Evolutionary conservation across 2,888 invertebrate genomes (phyloP).

Genomic region (Blera fallax): DNA sequence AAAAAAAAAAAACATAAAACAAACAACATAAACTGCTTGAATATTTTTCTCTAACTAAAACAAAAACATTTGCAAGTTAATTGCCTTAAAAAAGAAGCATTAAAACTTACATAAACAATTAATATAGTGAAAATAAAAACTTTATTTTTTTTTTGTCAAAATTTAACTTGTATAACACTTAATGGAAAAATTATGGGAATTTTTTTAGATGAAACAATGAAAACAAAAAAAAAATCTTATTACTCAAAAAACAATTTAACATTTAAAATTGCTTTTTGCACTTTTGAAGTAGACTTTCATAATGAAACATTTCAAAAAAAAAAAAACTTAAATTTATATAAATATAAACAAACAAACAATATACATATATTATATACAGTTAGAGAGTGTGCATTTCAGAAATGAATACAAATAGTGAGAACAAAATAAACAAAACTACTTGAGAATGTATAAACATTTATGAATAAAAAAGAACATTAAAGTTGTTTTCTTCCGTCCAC

Average conservation of each 20-base stretch:
- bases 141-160: constrained; percentile 2
- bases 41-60: constrained; percentile 29
- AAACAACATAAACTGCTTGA: constrained; percentile 56
- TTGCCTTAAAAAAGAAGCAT: constrained; percentile 31
- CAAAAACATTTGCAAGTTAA: constrained; percentile 35
- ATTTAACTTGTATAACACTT: constrained; percentile 44
- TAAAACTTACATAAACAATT: constrained; percentile 21
- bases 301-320: constrained; percentile 65
- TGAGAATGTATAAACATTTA: constrained; percentile 50
- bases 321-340: constrained; percentile 39
- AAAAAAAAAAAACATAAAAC: constrained; percentile 11
- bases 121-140: background rate
- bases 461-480: constrained; percentile 74
- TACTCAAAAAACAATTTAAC: constrained; percentile 46
- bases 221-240: constrained; percentile 23
- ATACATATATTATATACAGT: constrained; percentile 31
- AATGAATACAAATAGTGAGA: constrained; percentile 51
- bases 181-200: constrained; percentile 51
- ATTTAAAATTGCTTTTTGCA: constrained; percentile 71
- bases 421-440: constrained; percentile 17
- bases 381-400: constrained; percentile 60
- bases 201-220: constrained; percentile 53
- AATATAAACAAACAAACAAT: constrained; percentile 32
- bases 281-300: constrained; percentile 71
- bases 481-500: constrained; percentile 82